Conservation (phyloP, 2,113 vertebrate species). For the Morone saxatilis region DNA sequence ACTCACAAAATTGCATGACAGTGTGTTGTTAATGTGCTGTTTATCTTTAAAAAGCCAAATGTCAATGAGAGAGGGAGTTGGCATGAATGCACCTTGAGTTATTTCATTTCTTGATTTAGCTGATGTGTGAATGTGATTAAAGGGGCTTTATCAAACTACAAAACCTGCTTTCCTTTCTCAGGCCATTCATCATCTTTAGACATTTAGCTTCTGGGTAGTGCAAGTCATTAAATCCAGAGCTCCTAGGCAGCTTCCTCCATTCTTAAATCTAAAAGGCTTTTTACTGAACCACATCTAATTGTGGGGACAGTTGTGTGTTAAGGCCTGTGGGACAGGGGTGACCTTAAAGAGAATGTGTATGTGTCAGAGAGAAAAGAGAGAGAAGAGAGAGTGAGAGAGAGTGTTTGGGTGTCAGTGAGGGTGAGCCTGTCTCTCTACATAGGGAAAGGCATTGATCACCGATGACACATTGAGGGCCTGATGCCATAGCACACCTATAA, state of each 20-base stretch:
- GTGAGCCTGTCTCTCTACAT: constrained; percentile 67
- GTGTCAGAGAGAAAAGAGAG: constrained; percentile 22
- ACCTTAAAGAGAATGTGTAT: constrained; percentile 74
- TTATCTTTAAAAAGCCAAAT: constrained; percentile 46
- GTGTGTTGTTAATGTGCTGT: constrained; percentile 38
- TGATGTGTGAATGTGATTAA: constrained; percentile 73
- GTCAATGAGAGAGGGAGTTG: constrained; percentile 37
- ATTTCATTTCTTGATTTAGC: constrained; percentile 68
- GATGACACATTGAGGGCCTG: constrained; percentile 75
- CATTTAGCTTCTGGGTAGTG: constrained; percentile 71
- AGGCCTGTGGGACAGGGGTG: constrained; percentile 75
- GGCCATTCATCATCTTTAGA: constrained; percentile 77
- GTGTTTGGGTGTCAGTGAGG: constrained; percentile 56
- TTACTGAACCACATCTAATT: constrained; percentile 80
- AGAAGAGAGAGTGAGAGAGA: constrained; percentile 4
- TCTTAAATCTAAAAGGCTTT: constrained; percentile 73
- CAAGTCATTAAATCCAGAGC: constrained; percentile 76
- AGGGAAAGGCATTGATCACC: constrained; percentile 80
- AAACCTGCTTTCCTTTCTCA: constrained; percentile 68
- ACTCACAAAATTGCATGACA: constrained; percentile 29
- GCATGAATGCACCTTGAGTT: constrained; percentile 54
- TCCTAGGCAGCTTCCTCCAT: constrained; percentile 64
- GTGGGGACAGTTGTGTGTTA: constrained; percentile 75
- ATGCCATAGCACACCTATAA: constrained; percentile 72
- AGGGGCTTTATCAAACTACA: constrained; percentile 62